Evolutionary conservation across 2,888 invertebrate species (phyloP).

Genomic region (Stegophylla sp.): DNA sequence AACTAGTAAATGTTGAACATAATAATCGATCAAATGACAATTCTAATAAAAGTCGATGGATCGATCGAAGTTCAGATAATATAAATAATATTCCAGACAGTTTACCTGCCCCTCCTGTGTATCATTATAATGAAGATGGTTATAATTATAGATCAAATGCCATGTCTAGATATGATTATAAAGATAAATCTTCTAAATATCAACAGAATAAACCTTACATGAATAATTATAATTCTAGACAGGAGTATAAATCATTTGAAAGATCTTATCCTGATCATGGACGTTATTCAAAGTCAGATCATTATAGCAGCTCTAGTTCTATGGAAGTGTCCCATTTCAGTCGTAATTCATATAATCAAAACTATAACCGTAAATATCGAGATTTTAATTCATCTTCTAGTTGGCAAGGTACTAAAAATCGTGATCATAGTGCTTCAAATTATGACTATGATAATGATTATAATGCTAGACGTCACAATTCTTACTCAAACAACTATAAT

Average conservation of each 20-base stretch:
- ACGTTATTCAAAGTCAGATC: not conserved
- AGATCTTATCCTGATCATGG: not conserved
- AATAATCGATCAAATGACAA: no score
- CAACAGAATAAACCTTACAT: not conserved
- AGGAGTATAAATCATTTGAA: not conserved
- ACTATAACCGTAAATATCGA: not conserved
- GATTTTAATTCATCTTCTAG: not conserved
- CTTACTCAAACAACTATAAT: constrained; percentile 39
- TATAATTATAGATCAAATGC: not conserved
- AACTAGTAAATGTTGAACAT: no score
- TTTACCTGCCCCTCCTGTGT: not conserved
- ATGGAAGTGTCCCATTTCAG: not conserved
- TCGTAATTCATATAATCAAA: not conserved
- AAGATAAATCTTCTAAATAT: not conserved
- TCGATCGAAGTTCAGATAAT: not conserved
- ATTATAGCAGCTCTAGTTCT: not conserved
- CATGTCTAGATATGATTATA: not conserved
- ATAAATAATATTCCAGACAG: not conserved
- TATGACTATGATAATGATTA: no score
- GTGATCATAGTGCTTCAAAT: no score
- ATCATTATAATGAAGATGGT: not conserved
- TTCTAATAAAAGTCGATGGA: not conserved
- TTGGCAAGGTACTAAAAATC: no score
- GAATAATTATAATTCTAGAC: not conserved
- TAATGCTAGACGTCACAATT: not conserved